These are phyloP conservation scores for Myotis daubentonii DNA, from an alignment of 2,797 vertebrate genomes.

Conservation along the genomic window DNA sequence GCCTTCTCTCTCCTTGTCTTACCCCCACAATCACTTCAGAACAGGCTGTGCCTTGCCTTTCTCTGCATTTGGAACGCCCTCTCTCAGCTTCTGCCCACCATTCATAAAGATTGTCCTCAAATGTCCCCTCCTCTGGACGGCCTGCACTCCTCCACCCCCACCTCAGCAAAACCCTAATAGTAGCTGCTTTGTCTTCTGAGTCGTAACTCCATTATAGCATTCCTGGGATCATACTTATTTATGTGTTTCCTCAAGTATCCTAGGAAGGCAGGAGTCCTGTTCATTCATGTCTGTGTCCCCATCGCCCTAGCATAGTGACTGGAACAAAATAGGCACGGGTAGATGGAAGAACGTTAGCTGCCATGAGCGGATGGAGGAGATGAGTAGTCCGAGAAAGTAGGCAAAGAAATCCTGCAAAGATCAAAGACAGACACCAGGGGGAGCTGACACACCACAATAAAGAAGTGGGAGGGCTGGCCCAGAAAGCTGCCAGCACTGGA, in stretches of 20 bases:
- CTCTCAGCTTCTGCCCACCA: conserved; percentile 45
- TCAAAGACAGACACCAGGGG: conserved; percentile 38
- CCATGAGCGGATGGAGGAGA: not conserved
- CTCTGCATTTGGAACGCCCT: conserved; percentile 1
- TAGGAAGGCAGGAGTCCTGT: not conserved
- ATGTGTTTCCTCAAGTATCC: not conserved
- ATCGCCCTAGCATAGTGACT: not conserved
- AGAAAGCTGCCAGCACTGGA: not conserved
- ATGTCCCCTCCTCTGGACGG: conserved; percentile 34
- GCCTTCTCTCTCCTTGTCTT: not conserved
- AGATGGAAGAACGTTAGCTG: not conserved
- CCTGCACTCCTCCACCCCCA: not conserved
- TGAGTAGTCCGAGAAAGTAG: not conserved
- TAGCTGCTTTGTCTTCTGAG: conserved; percentile 50
- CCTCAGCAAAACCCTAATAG: not conserved
- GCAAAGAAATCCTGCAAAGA: not conserved
- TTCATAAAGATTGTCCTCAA: conserved; percentile 55
- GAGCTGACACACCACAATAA: conserved; percentile 15
- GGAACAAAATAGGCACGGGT: not conserved
- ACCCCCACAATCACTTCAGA: not conserved
- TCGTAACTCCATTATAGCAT: conserved; percentile 33
- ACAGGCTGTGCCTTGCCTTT: not conserved
- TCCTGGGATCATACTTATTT: conserved; percentile 36
- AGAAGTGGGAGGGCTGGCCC: not conserved
- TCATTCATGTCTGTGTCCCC: not conserved